A percentile compares a stretch with the other conserved stretches of the same genome.
Evolutionary conservation across 2,888 invertebrate species (phyloP).

Genomic region (Tetropium fuscum): DNA sequence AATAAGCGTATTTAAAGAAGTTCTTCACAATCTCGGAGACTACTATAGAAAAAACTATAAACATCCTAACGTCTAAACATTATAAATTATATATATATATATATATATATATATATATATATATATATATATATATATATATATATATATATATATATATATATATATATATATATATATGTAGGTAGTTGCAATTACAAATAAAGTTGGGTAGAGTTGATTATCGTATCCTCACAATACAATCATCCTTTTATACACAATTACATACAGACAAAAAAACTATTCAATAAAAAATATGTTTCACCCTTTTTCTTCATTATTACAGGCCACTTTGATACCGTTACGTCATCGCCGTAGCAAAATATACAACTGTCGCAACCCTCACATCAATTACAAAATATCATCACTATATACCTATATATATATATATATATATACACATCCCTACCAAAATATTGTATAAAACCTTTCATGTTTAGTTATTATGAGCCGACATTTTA

Average conservation of each 20-base stretch:
- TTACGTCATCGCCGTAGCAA: no score
- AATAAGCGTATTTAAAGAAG: conserved; percentile 51
- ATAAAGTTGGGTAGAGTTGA: conserved; percentile 40
- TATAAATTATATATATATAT: conserved; percentile 38
- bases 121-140: no score
- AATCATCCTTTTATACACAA: conserved; percentile 27
- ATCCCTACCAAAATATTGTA: no score
- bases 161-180: no score
- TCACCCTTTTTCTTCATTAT: conserved; percentile 9
- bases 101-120: no score
- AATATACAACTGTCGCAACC: no score
- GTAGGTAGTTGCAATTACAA: conserved; percentile 42
- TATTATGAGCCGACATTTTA: no score
- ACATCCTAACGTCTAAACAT: conserved; percentile 37
- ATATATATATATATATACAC: no score
- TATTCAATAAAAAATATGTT: conserved; percentile 21
- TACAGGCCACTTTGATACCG: conserved; percentile 24
- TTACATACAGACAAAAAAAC: conserved; percentile 25
- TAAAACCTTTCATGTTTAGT: no score
- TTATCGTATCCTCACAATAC: conserved; percentile 26
- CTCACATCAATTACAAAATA: no score
- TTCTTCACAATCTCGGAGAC: conserved; percentile 45
- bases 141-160: no score
- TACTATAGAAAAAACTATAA: conserved; percentile 42
- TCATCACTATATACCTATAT: no score